These are phyloP conservation scores for Amphimallon solstitiale DNA, from an alignment of 2,888 invertebrate species.

Conservation along the genomic window DNA sequence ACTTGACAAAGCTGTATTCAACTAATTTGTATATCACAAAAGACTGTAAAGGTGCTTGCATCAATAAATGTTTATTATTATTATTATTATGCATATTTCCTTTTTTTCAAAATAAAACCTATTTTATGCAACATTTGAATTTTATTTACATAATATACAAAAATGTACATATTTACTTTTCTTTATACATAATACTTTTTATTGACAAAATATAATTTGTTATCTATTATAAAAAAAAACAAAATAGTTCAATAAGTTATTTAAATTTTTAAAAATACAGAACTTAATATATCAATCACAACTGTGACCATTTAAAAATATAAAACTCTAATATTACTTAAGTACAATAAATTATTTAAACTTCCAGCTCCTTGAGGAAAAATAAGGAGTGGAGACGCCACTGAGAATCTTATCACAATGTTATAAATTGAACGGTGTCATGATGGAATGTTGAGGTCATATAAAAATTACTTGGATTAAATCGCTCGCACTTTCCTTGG, in stretches of 20 bases:
- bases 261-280: not conserved
- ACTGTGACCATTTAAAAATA: not conserved
- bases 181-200: slow-evolving; percentile 11
- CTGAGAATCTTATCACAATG: slow-evolving; percentile 37
- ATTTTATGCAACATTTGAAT: slow-evolving; percentile 2
- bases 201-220: slow-evolving; percentile 18
- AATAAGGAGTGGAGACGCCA: no score
- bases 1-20: no score
- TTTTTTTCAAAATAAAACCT: no score
- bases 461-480: slow-evolving; percentile 45
- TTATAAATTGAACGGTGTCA: slow-evolving; percentile 16
- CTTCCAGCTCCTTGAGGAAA: no score
- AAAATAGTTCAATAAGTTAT: slow-evolving; percentile 21
- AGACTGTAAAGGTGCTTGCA: no score
- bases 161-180: slow-evolving; percentile 6
- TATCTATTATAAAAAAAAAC: not conserved
- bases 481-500: slow-evolving; percentile 62
- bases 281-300: no score
- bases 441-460: slow-evolving; percentile 1
- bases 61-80: no score
- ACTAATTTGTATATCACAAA: no score
- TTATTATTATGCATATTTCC: no score
- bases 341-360: slow-evolving; percentile 29
- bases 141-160: slow-evolving; percentile 30
- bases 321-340: slow-evolving; percentile 3